Evolutionary conservation across 1,140 invertebrate species (phyloP), one percentile per base, ranked within the genome.

Genomic region (Teleopsis dalmanni): DNA sequence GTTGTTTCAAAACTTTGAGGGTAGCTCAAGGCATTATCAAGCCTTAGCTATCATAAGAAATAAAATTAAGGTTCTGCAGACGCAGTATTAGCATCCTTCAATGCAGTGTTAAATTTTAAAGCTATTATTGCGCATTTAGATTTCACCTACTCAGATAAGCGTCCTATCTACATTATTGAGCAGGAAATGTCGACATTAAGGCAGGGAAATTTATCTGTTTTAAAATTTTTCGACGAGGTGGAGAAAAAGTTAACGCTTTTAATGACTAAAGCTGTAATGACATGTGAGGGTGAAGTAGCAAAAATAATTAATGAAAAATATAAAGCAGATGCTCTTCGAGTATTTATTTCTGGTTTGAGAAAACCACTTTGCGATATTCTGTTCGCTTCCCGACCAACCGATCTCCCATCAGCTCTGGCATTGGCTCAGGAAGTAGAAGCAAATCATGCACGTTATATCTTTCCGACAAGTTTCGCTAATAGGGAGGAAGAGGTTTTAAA

Each of bases 181-280:
- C 44, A 51, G 16, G 52, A 57, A 18, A 19, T 55, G 26, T 31
- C 27, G n/a, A 48, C 48, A 8, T 41, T 55, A 7, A 47, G 52
- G 16, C 50, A 57, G 25, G 50, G 45, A 21, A 50, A 29, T n/a
- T 9, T 38, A 8, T 21, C 47, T 1, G 18, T 55, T 3, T n/a
- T 53, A 26, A 31, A 56, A 18, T 53, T 48, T 26, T 52, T 51
- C 14, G 55, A 54, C 21, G 41, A 54, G 26, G 50, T 52, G 5
- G 47, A 56, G n/a, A 56, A 53, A 37, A 58, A 60, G 35, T 31
- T 55, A 3, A 54, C 44, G 22, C 27, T 55, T 8, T 27, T 56
- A 26, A 60, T 51, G 7, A 59, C 57, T 33, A 57, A 58, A 45
- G 44, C 27, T 8, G 21, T 53, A 8, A 54, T 52, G 54, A 22